Conservation (phyloP, 2,797 vertebrate species). For the Todus mexicanus region DNA sequence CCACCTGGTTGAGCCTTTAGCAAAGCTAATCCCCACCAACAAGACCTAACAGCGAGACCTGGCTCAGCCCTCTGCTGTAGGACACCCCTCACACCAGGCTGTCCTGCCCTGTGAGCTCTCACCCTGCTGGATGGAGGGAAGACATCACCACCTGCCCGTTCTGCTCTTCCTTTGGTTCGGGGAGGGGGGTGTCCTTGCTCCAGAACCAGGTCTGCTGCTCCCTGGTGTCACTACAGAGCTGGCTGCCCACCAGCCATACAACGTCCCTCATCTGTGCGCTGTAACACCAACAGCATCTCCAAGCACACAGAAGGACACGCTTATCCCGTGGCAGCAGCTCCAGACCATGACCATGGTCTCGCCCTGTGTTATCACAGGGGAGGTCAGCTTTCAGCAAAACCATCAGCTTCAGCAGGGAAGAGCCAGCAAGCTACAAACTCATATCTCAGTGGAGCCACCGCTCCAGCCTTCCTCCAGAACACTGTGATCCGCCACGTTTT, state of each 20-base stretch:
- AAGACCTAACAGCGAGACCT: background rate
- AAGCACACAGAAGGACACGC: fast-evolving
- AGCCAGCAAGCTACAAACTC: background rate
- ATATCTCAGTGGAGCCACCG: fast-evolving
- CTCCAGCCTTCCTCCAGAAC: background rate
- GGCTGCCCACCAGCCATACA: background rate
- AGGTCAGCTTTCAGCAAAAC: background rate
- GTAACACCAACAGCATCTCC: background rate
- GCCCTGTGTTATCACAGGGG: fast-evolving
- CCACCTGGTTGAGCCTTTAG: background rate
- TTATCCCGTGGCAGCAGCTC: background rate
- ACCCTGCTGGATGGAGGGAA: background rate
- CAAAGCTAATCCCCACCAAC: background rate
- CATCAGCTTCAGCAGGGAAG: background rate
- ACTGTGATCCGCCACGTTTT: background rate
- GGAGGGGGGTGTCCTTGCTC: fast-evolving
- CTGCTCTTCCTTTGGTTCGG: background rate
- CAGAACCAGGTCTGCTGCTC: background rate
- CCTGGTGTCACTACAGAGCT: background rate
- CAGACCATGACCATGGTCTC: background rate
- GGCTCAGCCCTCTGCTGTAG: background rate
- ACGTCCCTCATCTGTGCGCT: background rate
- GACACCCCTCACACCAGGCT: background rate
- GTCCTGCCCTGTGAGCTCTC: background rate
- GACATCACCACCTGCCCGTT: too few relatives aligned